Evolutionary conservation across 2,797 vertebrate genomes (phyloP).

Genomic region (Lepidocolaptes lacrymiger): DNA sequence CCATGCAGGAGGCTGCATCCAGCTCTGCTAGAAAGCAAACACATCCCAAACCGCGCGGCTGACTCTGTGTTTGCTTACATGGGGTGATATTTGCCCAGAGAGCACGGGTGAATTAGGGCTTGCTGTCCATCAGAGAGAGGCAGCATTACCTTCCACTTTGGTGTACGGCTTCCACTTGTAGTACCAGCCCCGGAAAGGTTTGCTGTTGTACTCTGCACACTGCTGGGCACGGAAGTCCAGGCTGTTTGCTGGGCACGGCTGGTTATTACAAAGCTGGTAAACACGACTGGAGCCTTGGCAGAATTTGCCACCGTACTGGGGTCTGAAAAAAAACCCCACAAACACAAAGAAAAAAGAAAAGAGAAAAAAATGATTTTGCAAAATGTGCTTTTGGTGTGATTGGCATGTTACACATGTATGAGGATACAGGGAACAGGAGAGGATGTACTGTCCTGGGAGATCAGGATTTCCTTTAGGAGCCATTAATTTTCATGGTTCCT

Average conservation of each 20-base stretch:
- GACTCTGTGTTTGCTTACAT: background rate
- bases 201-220: conserved; percentile 96
- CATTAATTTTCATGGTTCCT: background rate
- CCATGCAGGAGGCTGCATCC: background rate
- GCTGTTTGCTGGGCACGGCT: conserved; percentile 78
- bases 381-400: background rate
- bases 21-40: background rate
- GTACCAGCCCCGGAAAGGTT: conserved; percentile 97
- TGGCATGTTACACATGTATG: background rate
- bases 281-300: conserved; percentile 87
- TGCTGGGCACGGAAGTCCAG: conserved; percentile 92
- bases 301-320: conserved; percentile 92
- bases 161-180: conserved; percentile 99
- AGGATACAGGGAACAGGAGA: background rate
- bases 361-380: background rate
- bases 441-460: background rate
- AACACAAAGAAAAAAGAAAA: background rate
- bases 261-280: conserved; percentile 89
- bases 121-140: background rate
- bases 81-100: background rate
- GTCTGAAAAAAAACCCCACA: conserved; percentile 74
- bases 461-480: background rate
- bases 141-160: conserved; percentile 91
- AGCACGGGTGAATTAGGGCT: background rate
- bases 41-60: background rate